phyloP scores from a whole-genome alignment of 2,888 invertebrate genomes.

The Lumbricus terrestris region DNA sequence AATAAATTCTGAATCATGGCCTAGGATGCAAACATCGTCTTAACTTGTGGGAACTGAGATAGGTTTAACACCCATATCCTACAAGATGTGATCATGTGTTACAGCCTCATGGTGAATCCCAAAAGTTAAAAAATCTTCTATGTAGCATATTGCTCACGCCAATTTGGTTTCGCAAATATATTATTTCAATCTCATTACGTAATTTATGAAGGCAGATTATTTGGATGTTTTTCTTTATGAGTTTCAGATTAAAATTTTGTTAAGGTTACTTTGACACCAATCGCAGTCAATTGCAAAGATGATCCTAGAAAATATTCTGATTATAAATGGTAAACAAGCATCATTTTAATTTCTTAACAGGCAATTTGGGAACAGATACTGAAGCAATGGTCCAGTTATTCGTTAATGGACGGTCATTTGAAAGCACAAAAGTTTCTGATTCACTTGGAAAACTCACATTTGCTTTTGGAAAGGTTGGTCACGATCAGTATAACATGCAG shows the following conservation, averaged over 20 bases:
- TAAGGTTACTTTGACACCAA: neutral
- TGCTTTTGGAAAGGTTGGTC: slow-evolving; percentile 12
- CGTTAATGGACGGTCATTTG: slow-evolving; percentile 17
- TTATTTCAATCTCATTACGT: too few species aligned
- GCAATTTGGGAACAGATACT: slow-evolving; percentile 12
- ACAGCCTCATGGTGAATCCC: too few species aligned
- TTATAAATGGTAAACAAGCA: neutral
- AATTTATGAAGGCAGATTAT: too few species aligned
- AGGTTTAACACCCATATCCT: too few species aligned
- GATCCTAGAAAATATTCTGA: neutral
- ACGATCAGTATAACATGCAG: neutral
- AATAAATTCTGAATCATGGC: too few species aligned
- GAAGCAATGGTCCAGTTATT: slow-evolving; percentile 8
- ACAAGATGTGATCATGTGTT: too few species aligned
- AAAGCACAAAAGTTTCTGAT: slow-evolving; percentile 5
- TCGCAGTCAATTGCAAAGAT: neutral
- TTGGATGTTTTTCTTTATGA: neutral
- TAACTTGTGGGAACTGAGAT: too few species aligned
- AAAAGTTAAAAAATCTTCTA: too few species aligned
- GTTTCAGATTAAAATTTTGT: neutral
- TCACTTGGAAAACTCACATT: slow-evolving; percentile 12
- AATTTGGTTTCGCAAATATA: too few species aligned
- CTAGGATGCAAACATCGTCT: too few species aligned
- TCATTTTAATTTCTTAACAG: neutral
- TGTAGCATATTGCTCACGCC: too few species aligned